Evolutionary conservation across 2,113 vertebrate genomes (phyloP), one percentile per base, ranked within the genome.

Genomic region (Alligator sinensis): DNA sequence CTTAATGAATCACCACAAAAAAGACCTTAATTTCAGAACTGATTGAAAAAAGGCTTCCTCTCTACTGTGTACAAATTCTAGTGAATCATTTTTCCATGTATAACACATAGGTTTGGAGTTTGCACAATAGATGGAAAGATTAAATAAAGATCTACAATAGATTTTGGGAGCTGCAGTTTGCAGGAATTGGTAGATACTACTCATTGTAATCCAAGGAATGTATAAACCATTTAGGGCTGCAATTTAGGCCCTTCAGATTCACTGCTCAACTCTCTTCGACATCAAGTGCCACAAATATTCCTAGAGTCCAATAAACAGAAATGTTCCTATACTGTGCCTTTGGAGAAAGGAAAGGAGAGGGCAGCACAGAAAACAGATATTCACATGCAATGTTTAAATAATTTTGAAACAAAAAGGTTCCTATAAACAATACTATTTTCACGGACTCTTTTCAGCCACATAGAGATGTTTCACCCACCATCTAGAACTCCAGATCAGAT

Each of bases 91-190:
- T 92, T 82, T 82, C 78, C 58, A 90, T 1, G 0, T 79, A 57
- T 8, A 92, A 79, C 62, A 85, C 82, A 84, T 30, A 92, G 91
- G 81, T 84, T 92, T 55, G 86, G 84, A 87, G 21, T 94, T 96
- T 59, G 86, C 54, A 86, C 47, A 83, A 3, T 81, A 58, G 87
- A 80, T 9, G 3, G 58, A 58, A 77, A 96, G 78, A 95, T 96
- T 97, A 96, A 97, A 96, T 82, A 96, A 96, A 96, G 68, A 89
- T 87, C 80, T 90, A 75, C 78, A 88, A 24, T 9, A 77, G 27
- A 80, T 96, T 94, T 64, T 89, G 54, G n/a, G 61, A 95, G 86
- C 74, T 66, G 54, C 70, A 82, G 38, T 92, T 95, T 85, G 64
- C 74, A 89, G 75, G 38, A 94, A 95, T 84, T 81, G 70, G 93